phyloP scores from a whole-genome alignment of 2,888 invertebrate genomes.

The Xanthia icteritia region DNA sequence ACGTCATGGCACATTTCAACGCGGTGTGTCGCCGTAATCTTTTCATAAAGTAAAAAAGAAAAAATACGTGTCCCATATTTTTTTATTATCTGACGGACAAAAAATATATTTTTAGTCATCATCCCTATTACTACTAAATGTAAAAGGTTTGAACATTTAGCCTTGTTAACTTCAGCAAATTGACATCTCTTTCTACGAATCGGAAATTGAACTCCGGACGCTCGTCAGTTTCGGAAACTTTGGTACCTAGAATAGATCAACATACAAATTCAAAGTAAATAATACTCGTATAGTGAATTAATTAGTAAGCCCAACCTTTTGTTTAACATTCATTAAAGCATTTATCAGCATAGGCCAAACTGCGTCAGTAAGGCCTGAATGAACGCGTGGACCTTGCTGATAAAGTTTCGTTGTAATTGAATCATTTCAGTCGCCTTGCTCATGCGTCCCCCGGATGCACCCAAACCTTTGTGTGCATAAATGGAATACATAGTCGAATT shows the following conservation, averaged over 20 bases:
- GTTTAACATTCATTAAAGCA: not conserved
- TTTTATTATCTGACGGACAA: too few species aligned
- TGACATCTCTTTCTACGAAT: not conserved
- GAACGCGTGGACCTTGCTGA: not conserved
- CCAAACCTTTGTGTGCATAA: not conserved
- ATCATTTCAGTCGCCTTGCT: constrained; percentile 4
- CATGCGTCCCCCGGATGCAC: not conserved
- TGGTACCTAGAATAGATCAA: not conserved
- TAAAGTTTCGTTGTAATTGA: constrained; percentile 25
- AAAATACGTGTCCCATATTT: too few species aligned
- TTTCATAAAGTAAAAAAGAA: too few species aligned
- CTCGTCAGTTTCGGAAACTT: not conserved
- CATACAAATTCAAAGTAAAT: not conserved
- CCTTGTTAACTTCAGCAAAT: too few species aligned
- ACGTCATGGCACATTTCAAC: too few species aligned
- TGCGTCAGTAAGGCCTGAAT: constrained; percentile 7
- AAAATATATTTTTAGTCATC: too few species aligned
- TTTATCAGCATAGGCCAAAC: not conserved
- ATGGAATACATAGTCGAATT: not conserved
- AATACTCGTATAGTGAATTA: not conserved
- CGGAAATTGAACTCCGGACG: not conserved
- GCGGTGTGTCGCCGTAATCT: too few species aligned
- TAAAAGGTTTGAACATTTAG: too few species aligned
- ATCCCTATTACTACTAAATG: too few species aligned
- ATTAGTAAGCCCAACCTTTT: not conserved